Evolutionary conservation across 2,113 vertebrate genomes (phyloP), one percentile per base, ranked within the genome.

Genomic region (Gavialis gangeticus): DNA sequence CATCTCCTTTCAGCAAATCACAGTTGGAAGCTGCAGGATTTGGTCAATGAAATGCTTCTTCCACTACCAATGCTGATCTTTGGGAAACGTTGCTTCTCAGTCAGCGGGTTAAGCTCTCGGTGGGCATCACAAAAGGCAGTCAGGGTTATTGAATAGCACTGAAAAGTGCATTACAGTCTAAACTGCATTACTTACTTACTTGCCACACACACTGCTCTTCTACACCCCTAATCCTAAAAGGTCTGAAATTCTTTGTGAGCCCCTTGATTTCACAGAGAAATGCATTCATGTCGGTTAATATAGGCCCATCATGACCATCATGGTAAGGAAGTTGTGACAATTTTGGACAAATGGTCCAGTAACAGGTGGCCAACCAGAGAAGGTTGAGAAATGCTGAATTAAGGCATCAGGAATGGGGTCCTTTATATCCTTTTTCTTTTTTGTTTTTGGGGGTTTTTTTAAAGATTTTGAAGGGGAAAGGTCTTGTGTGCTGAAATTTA

Each of bases 1-100:
- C 22, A 79, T 87, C 76, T 95, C 92, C 92, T 34, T 91, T 34
- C 80, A 27, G 58, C 79, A 34, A 79, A n/a, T 66, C 76, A 9
- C 27, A 6, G 59, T 60, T 82, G 73, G 77, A 91, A 82, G 62
- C 22, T 87, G 82, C 59, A 58, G 34, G 62, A 56, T 30, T 85
- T 34, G 64, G 84, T 62, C 84, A 75, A 14, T 57, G 87, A 80
- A 80, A 78, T 77, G 75, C 76, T 34, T 69, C 73, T 46, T 30
- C 37, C 25, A 2, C 82, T 55, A 54, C 84, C 56, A 24, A 88
- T 80, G 30, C 30, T 56, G 79, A 24, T 21, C 2, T 17, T 11
- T 37, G 84, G 75, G 46, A 66, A 88, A 67, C 28, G 10, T 21
- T 1, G 46, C 75, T 87, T 34, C 66, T 79, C 3, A 3, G 54